Evolutionary conservation across 2,888 invertebrate genomes (phyloP).

Genomic region (Allolobophora icterica): DNA sequence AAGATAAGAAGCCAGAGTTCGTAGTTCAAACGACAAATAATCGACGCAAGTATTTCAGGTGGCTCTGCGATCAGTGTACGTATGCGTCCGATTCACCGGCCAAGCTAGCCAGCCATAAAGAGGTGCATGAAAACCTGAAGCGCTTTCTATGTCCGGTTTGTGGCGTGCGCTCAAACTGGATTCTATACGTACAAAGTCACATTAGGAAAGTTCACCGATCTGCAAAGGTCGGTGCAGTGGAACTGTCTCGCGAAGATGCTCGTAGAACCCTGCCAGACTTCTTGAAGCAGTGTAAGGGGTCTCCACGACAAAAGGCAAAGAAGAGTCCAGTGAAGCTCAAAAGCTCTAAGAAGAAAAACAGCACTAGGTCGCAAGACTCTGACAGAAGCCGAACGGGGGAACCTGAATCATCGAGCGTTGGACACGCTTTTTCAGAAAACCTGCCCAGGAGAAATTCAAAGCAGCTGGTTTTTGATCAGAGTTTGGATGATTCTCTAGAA

Average conservation of each 20-base stretch:
- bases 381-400: neutral
- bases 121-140: slow-evolving; percentile 61
- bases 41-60: slow-evolving; percentile 12
- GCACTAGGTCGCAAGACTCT: neutral
- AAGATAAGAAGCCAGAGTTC: neutral
- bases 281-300: slow-evolving; percentile 43
- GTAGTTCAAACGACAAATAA: neutral
- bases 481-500: neutral
- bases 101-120: slow-evolving; percentile 59
- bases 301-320: neutral
- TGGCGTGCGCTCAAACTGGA: slow-evolving; percentile 62
- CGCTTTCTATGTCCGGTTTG: slow-evolving; percentile 61
- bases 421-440: neutral
- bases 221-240: slow-evolving; percentile 52
- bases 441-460: neutral
- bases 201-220: slow-evolving; percentile 56
- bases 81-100: slow-evolving; percentile 52
- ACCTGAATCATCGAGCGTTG: neutral
- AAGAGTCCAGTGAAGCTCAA: slow-evolving; percentile 1
- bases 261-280: slow-evolving; percentile 57
- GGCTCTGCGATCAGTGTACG: slow-evolving; percentile 35
- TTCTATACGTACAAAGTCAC: slow-evolving; percentile 62
- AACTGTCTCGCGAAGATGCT: slow-evolving; percentile 57
- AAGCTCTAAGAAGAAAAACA: neutral
- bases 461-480: neutral